These are phyloP conservation scores for Lobophora halterata DNA, from an alignment of 2,888 invertebrate species.

Conservation along the genomic window DNA sequence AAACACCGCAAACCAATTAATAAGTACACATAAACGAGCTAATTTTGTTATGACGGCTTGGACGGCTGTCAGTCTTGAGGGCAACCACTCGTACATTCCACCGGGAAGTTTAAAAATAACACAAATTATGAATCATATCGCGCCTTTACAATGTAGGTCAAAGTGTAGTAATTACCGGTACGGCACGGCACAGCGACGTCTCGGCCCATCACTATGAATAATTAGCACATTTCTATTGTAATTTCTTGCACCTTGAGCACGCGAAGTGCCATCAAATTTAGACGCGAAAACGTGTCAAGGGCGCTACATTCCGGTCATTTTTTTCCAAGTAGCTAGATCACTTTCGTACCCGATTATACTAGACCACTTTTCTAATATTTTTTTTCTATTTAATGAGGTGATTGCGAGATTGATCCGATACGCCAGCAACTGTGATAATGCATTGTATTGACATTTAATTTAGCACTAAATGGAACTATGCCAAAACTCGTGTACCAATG, in stretches of 20 bases:
- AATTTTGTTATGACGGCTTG: constrained; percentile 10
- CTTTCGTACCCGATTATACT: no score
- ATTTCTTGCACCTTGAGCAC: constrained; percentile 45
- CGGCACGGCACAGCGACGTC: constrained; percentile 10
- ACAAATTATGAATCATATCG: constrained; percentile 21
- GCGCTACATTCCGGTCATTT: constrained; percentile 33
- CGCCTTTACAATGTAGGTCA: constrained; percentile 26
- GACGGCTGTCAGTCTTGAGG: constrained; percentile 17
- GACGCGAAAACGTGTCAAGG: constrained; percentile 61
- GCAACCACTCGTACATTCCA: constrained; percentile 22
- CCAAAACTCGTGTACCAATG: constrained; percentile 60
- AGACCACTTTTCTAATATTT: no score
- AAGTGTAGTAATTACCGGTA: constrained; percentile 16
- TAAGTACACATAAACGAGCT: constrained; percentile 4
- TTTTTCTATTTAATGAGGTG: constrained; percentile 1
- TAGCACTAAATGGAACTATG: constrained; percentile 52
- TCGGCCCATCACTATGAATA: constrained; percentile 14
- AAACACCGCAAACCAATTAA: neutral
- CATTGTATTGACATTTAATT: constrained; percentile 73
- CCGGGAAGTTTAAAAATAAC: constrained; percentile 26
- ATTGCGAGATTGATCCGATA: constrained; percentile 35
- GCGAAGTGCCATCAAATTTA: constrained; percentile 47
- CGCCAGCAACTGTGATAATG: constrained; percentile 55
- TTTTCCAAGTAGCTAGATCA: constrained; percentile 29
- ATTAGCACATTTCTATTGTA: constrained; percentile 21